Evolutionary conservation across 2,888 invertebrate genomes (phyloP), one percentile per base, ranked within the genome.

Genomic region (Xestia sexstrigata): DNA sequence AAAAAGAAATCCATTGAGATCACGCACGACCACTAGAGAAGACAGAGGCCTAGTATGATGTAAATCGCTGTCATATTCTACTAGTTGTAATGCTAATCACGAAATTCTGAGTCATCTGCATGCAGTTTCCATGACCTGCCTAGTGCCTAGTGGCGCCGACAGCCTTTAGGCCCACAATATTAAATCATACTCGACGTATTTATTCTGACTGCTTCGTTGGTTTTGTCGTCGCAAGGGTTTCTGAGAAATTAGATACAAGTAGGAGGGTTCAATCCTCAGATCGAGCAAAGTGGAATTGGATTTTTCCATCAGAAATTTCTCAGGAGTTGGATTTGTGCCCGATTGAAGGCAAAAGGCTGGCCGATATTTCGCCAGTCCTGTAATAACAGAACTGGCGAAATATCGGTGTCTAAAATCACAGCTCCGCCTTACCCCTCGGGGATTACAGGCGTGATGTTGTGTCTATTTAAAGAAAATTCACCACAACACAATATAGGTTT

Each of bases 51-150:
- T n/a, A 55, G 35, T 78, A 11, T 62, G 9, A 79, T 67, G 78
- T 58, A 67, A 78, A 79, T 67, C 15, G 30, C 39, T 58, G 30
- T 17, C 39, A 30, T n/a, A 55, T 55, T 30, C n/a, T 35, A 39
- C 17, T 30, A 49, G 20, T 79, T 68, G 55, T 79, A 47, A 79
- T 74, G 55, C 47, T 63, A 79, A 68, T 79, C 15, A 49, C 17
- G 39, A 39, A 30, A 42, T 47, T 30, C 55, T 74, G 39, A 63
- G 62, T 74, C 74, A 65, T n/a, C 26, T 60, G 26, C 47, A 74
- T 30, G 49, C 7, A 68, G 45, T 67, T 63, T 47, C 68, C 68
- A 55, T 74, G 74, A 79, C 74, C 79, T 79, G 55, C 23, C 74
- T 47, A 15, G n/a, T n/a, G 42, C n/a, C 8, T 65, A 39, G 26